These are phyloP conservation scores for Emmelina monodactyla DNA, from an alignment of 2,888 invertebrate species.

Conservation along the genomic window DNA sequence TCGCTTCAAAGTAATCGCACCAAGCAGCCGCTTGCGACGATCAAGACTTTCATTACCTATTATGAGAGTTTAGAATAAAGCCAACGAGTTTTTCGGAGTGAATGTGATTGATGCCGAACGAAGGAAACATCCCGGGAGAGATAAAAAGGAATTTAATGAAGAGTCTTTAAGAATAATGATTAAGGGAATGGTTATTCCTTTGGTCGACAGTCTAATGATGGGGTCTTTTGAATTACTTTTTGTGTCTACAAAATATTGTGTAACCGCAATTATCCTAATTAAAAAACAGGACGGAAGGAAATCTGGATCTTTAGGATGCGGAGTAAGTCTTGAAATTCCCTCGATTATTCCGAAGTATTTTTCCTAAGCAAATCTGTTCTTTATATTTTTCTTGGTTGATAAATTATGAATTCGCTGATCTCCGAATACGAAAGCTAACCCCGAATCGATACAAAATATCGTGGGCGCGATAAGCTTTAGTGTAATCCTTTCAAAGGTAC, in stretches of 20 bases:
- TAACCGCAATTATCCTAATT: conserved; percentile 44
- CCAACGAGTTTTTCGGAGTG: conserved; percentile 64
- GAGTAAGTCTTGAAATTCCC: too few species aligned
- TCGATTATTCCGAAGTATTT: too few species aligned
- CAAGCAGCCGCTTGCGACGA: conserved; percentile 53
- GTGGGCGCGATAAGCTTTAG: conserved; percentile 21
- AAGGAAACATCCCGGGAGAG: conserved; percentile 63
- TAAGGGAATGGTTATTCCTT: conserved; percentile 65
- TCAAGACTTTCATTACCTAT: conserved; percentile 64
- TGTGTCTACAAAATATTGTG: conserved; percentile 45
- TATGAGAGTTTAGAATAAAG: conserved; percentile 67
- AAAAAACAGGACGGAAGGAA: conserved; percentile 24
- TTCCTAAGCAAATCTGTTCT: too few species aligned
- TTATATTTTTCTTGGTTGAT: too few species aligned
- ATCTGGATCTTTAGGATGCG: too few species aligned
- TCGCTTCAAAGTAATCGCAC: conserved; percentile 60
- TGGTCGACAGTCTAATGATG: conserved; percentile 56
- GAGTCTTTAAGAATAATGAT: conserved; percentile 66
- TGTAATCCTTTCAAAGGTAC: conserved; percentile 28
- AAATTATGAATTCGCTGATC: too few species aligned
- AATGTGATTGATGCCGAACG: conserved; percentile 64
- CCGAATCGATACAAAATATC: conserved; percentile 2
- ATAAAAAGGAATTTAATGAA: conserved; percentile 66
- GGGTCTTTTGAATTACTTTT: conserved; percentile 56
- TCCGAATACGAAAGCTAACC: too few species aligned